Percentiles rank a stretch among this genome's conserved stretches.
Evolutionary conservation across 2,797 vertebrate species (phyloP).

Genomic region (Clarias laeviceps): DNA sequence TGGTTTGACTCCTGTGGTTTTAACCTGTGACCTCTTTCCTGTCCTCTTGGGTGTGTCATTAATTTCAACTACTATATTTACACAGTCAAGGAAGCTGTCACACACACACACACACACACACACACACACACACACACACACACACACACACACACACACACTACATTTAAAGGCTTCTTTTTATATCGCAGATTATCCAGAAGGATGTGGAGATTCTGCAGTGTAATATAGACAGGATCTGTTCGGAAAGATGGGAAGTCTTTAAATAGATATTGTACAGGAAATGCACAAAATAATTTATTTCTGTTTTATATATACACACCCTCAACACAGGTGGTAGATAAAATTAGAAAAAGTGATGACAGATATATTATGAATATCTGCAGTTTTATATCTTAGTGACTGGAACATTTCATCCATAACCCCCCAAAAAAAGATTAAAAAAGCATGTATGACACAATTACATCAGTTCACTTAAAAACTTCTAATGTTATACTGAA

Average conservation of each 20-base stretch:
- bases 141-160: slow-evolving; percentile 30
- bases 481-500: too few species aligned
- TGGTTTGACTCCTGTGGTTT: neutral
- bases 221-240: neutral
- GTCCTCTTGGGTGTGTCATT: slow-evolving; percentile 45
- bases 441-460: neutral
- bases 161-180: slow-evolving; percentile 55
- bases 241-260: slow-evolving; percentile 1
- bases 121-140: neutral
- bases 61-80: slow-evolving; percentile 53
- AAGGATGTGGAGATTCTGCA: slow-evolving; percentile 45
- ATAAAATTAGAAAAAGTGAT: neutral
- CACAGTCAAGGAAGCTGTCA: slow-evolving; percentile 12
- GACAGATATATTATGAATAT: neutral
- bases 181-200: slow-evolving; percentile 53
- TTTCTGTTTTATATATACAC: neutral
- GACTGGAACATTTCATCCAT: neutral
- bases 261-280: neutral
- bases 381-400: neutral
- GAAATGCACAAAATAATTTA: neutral
- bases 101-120: neutral
- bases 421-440: neutral
- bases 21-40: slow-evolving; percentile 30
- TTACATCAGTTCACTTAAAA: neutral
- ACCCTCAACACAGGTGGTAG: neutral